Evolutionary conservation across 2,113 vertebrate genomes (phyloP).

Genomic region (Phoenicopterus ruber): DNA sequence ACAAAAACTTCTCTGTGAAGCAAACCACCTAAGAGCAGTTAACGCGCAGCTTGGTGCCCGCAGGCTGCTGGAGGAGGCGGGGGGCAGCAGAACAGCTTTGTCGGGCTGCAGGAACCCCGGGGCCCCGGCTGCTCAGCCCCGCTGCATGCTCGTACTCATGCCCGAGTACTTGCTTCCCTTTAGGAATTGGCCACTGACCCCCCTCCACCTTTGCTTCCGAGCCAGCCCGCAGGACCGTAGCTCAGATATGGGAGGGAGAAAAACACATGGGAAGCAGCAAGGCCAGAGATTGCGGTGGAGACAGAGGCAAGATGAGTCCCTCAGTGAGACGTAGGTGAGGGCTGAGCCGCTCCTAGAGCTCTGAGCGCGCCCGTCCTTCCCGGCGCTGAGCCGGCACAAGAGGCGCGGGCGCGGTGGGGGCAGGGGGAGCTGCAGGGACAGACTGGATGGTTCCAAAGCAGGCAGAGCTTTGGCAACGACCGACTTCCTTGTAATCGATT

Average conservation of each 20-base stretch:
- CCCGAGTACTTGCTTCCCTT: not conserved
- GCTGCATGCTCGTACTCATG: too few species aligned
- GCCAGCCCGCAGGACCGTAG: not conserved
- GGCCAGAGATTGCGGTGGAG: not conserved
- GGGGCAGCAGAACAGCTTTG: not conserved
- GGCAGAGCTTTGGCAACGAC: not conserved
- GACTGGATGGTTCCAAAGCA: not conserved
- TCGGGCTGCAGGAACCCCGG: not conserved
- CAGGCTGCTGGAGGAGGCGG: not conserved
- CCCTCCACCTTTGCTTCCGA: not conserved
- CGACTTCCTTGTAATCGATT: not conserved
- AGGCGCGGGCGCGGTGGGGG: not conserved
- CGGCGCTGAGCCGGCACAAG: not conserved
- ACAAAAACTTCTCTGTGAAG: not conserved
- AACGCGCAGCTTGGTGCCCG: not conserved
- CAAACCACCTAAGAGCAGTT: not conserved
- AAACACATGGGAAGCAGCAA: not conserved
- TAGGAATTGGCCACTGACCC: rapidly evolving
- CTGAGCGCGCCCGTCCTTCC: not conserved
- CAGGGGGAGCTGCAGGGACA: not conserved
- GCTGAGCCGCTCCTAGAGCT: not conserved
- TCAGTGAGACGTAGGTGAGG: too few species aligned
- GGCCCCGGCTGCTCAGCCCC: not conserved
- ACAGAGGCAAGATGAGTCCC: not conserved
- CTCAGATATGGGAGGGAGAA: not conserved